Percentiles rank a stretch among this genome's conserved stretches.
Conservation (phyloP, 2,797 vertebrate genomes). For the Diplodus puntazzo region DNA sequence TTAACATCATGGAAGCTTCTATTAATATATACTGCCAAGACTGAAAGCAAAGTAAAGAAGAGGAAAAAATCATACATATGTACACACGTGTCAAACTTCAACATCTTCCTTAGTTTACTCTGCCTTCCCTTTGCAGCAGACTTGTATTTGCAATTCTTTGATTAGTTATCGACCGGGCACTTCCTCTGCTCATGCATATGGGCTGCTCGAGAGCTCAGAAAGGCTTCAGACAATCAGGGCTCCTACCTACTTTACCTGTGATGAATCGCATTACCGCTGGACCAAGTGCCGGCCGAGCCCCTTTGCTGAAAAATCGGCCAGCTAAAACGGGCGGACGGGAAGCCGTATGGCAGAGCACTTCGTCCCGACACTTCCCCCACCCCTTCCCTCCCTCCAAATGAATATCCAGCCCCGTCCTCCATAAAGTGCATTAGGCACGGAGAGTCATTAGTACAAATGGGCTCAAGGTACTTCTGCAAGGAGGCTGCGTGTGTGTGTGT, state of each 20-base stretch:
- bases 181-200: constrained; percentile 40
- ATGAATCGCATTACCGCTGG: constrained; percentile 74
- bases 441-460: constrained; percentile 86
- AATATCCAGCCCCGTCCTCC: constrained; percentile 79
- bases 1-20: constrained; percentile 9
- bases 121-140: not conserved
- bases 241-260: constrained; percentile 78
- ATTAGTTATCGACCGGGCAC: constrained; percentile 57
- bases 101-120: constrained; percentile 26
- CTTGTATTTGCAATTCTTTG: constrained; percentile 61
- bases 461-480: constrained; percentile 78
- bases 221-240: constrained; percentile 59
- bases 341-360: constrained; percentile 67
- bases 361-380: constrained; percentile 67
- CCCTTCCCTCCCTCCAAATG: constrained; percentile 70
- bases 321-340: constrained; percentile 74
- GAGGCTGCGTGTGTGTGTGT: constrained; percentile 42
- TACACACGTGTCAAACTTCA: constrained; percentile 20
- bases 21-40: constrained; percentile 12
- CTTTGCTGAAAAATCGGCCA: constrained; percentile 72
- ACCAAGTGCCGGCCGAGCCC: constrained; percentile 61
- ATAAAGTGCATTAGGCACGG: constrained; percentile 84
- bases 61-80: constrained; percentile 10
- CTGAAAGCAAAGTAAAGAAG: constrained; percentile 20
- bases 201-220: constrained; percentile 47